Evolutionary conservation across 2,113 vertebrate species (phyloP), one percentile per base, ranked within the genome.

Genomic region (Psephotus haematonotus): DNA sequence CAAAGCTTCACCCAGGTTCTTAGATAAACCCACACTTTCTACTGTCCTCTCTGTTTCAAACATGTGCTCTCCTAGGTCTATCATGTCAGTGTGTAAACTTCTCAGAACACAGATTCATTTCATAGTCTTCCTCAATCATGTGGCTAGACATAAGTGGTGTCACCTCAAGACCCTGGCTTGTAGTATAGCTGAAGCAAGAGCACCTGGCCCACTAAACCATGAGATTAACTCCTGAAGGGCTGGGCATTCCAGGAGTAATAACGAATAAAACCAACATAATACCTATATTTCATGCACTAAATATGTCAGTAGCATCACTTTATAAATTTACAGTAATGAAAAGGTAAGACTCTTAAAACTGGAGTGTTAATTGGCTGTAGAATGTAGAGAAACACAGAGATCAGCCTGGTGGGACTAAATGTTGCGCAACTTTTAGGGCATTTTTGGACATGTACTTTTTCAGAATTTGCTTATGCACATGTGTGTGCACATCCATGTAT

Each of bases 81-180:
- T 19, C 5, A 4, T 9, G 17, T n/a, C 43, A 44, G 15, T 28
- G 16, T 76, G 44, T 31, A 44, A 69, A 72, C 5, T 10, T n/a
- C 35, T 11, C 47, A 84, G 69, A 55, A 44, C 13, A 71, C 0
- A 0, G 5, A 3, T 14, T 11, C 39, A 19, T 41, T 81, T 52
- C 49, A 3, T 6, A 3, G 15, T 50, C 39, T 39, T 81, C 57
- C 55, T 79, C 33, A 27, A 0, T 33, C 22, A 3, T 41, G 5
- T 64, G 39, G 24, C 39, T 28, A 10, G 7, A 52, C 33, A 31
- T 17, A 79, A 17, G 15, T 68, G 8, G 24, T 76, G 57, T 35
- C 33, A 35, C 35, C 43, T 84, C 0, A 0, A 78, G 78, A 20
- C 14, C 9, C 53, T 5, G 11, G 18, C 37, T 86, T 86, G 41